phyloP scores from a whole-genome alignment of 2,888 invertebrate species.

The Cheilosia vulpina region DNA sequence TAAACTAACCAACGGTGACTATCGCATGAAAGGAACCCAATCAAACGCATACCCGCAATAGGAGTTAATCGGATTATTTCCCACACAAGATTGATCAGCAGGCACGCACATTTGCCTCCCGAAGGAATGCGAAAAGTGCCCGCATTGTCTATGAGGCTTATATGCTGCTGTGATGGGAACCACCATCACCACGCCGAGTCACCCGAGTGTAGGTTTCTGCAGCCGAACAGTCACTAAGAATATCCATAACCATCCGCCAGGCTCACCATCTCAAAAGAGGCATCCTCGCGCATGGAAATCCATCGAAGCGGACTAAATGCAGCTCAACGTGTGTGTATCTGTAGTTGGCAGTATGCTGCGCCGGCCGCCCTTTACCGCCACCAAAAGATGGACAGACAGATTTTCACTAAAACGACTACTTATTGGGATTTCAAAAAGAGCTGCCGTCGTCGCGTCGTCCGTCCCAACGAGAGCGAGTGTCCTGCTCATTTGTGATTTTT shows the following conservation, averaged over 20 bases:
- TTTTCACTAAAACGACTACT: slow-evolving; percentile 75
- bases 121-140: slow-evolving; percentile 72
- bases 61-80: slow-evolving; percentile 75
- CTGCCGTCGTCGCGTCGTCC: slow-evolving; percentile 60
- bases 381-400: slow-evolving; percentile 72
- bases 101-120: slow-evolving; percentile 75
- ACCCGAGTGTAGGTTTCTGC: slow-evolving; percentile 65
- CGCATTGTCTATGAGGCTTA: slow-evolving; percentile 73
- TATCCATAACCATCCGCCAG: slow-evolving; percentile 44
- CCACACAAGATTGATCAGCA: slow-evolving; percentile 75
- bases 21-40: slow-evolving; percentile 69
- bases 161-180: slow-evolving; percentile 51
- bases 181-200: slow-evolving; percentile 51
- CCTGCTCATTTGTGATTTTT: slow-evolving; percentile 39
- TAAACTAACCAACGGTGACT: slow-evolving; percentile 40
- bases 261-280: slow-evolving; percentile 48
- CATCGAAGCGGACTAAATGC: slow-evolving; percentile 68
- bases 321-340: slow-evolving; percentile 36
- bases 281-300: slow-evolving; percentile 58
- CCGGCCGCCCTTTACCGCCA: slow-evolving; percentile 24
- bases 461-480: slow-evolving; percentile 43
- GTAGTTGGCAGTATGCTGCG: neutral
- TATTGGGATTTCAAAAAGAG: slow-evolving; percentile 74
- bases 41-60: slow-evolving; percentile 75
- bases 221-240: slow-evolving; percentile 60